Evolutionary conservation across 2,113 vertebrate species (phyloP).

Genomic region (Brienomyrus longianalis): DNA sequence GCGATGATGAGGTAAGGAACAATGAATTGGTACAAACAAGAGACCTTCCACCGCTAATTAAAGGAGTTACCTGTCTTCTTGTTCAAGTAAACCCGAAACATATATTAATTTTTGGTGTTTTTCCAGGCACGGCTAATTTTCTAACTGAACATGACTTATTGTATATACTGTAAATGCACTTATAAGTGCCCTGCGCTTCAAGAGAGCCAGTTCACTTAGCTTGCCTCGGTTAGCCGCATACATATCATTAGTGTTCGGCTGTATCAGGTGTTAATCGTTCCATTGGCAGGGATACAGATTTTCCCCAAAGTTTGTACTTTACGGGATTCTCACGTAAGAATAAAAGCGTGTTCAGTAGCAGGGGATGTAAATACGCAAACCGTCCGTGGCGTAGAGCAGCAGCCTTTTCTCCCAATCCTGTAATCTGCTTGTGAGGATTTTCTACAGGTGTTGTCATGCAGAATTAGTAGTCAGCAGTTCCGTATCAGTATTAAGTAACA

Average conservation of each 20-base stretch:
- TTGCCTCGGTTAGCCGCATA: not conserved
- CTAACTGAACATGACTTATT: not conserved
- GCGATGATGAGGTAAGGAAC: conserved; percentile 20
- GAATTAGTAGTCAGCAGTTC: not conserved
- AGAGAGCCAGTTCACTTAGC: not conserved
- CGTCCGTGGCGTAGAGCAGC: not conserved
- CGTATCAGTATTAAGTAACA: not conserved
- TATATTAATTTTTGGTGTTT: not conserved
- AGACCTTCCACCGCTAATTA: not conserved
- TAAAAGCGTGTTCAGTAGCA: not conserved
- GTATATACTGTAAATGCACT: not conserved
- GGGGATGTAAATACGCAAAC: not conserved
- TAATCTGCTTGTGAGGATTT: not conserved
- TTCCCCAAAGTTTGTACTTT: not conserved
- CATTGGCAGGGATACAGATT: not conserved
- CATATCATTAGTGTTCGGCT: not conserved
- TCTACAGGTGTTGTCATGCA: not conserved
- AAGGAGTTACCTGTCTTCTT: not conserved
- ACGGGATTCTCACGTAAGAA: not conserved
- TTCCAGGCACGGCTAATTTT: not conserved
- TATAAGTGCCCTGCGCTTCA: not conserved
- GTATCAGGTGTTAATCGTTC: not conserved
- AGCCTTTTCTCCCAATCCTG: not conserved
- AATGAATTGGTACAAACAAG: not conserved
- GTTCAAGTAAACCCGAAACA: not conserved